Evolutionary conservation across 2,113 vertebrate species (phyloP).

Genomic region (Felis chaus): DNA sequence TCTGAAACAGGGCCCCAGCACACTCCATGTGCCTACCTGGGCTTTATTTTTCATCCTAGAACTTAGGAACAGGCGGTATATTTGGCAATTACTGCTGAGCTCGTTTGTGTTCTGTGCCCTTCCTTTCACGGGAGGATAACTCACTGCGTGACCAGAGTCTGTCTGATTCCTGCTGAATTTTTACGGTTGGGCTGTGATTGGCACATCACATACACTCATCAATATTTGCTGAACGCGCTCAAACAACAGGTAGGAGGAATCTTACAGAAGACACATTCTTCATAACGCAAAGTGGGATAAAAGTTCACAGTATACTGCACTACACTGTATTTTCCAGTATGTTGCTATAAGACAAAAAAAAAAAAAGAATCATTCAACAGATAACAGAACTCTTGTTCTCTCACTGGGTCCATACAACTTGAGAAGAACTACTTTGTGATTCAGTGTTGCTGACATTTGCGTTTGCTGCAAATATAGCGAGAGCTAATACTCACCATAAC

Average conservation of each 20-base stretch:
- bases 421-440: too few species aligned
- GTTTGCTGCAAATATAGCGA: not conserved
- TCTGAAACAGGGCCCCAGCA: not conserved
- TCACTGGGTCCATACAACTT: accelerated
- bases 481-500: too few species aligned
- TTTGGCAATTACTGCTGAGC: not conserved
- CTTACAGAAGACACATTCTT: not conserved
- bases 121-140: not conserved
- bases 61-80: not conserved
- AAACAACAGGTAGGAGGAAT: not conserved
- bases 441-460: not conserved
- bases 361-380: not conserved
- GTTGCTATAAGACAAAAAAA: not conserved
- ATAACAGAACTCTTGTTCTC: not conserved
- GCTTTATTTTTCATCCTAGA: not conserved
- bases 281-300: not conserved
- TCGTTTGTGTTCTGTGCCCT: not conserved
- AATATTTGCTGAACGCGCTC: not conserved
- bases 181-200: too few species aligned
- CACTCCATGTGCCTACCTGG: not conserved
- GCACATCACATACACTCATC: not conserved
- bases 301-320: not conserved
- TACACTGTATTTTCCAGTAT: not conserved
- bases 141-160: not conserved
- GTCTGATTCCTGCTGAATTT: not conserved